phyloP scores from a whole-genome alignment of 2,113 vertebrate genomes.

The Agelaius tricolor region DNA sequence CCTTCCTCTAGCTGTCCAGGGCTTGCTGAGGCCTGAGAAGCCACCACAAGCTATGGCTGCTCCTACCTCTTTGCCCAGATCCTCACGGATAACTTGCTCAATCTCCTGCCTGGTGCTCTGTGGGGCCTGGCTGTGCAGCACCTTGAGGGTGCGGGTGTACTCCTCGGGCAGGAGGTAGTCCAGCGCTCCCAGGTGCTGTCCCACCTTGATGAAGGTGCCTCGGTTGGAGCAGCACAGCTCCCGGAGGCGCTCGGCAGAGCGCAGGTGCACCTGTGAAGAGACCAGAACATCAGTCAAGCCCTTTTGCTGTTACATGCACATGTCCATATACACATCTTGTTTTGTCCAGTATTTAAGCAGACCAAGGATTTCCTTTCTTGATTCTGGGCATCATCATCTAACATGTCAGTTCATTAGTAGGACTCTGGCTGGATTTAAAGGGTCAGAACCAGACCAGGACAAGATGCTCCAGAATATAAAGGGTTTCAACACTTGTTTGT shows the following conservation, averaged over 20 bases:
- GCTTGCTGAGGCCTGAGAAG: neutral
- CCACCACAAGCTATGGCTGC: neutral
- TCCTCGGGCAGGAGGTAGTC: slow-evolving; percentile 94
- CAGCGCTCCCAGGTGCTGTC: slow-evolving; percentile 93
- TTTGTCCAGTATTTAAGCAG: neutral
- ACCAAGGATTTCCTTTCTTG: neutral
- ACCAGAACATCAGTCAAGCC: neutral
- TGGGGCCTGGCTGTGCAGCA: slow-evolving; percentile 91
- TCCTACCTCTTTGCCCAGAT: slow-evolving; percentile 91
- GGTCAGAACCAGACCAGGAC: neutral
- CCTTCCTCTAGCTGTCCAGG: neutral
- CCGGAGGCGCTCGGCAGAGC: slow-evolving; percentile 89
- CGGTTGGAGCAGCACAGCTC: slow-evolving; percentile 95
- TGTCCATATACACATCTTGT: fast-evolving
- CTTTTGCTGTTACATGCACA: neutral
- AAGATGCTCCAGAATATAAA: neutral
- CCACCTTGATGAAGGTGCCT: slow-evolving; percentile 98
- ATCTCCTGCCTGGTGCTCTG: slow-evolving; percentile 90
- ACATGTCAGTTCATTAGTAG: neutral
- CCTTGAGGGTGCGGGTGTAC: slow-evolving; percentile 92
- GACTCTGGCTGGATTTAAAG: neutral
- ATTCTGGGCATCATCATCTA: neutral
- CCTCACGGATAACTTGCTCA: slow-evolving; percentile 89
- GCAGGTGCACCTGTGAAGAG: slow-evolving; percentile 84
- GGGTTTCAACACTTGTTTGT: neutral